Base-by-base conservation (phyloP, 2,888 invertebrate genomes). In the Coecobrya sp. region DNA sequence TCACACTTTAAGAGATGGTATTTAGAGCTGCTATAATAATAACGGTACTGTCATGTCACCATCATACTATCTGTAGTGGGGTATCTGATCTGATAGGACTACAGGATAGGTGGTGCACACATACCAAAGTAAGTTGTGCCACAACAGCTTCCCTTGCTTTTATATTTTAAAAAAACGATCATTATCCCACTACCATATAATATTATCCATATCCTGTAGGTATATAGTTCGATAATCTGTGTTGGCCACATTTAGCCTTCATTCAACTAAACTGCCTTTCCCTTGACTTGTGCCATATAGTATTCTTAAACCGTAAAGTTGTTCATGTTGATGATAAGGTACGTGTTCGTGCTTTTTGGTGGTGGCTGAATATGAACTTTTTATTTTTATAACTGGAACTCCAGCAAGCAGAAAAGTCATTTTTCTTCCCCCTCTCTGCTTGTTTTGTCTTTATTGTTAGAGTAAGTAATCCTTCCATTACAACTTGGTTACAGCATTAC, bases 381-480 rank as follows among this genome's bases (percentile, higher is more conserved):
- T 52, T 27, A 65, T 65, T 27, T 65, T 65, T 65, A 65, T 65
- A 70, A 36, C 3, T 36, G n/a, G 16, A 22, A 13, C 30, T 70
- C 4, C 70, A 36, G n/a, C 70, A n/a, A 70, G 16, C 70, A 30
- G 11, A 70, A 73, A 73, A 45, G 42, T 13, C 73, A 73, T 73
- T 73, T 73, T 45, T 73, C 73, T 73, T 73, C 13, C 27, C 73
- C 73, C 45, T 45, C 13, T 65, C 27, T 73, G 8, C 70, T 22
- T 42, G 19, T 73, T 42, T 70, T 22, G 16, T 73, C 73, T 73
- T 42, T 73, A 73, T 73, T 73, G 55, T 55, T 55, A 0, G 30
- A 81, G 55, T 55, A 81, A 27, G 55, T 81, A 81, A 81, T 81
- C 81, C 81, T 81, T 55, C 81, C 81, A 81, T 81, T 81, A 81